These are phyloP conservation scores for Erebia aethiops DNA, from an alignment of 2,888 invertebrate species.

Conservation along the genomic window DNA sequence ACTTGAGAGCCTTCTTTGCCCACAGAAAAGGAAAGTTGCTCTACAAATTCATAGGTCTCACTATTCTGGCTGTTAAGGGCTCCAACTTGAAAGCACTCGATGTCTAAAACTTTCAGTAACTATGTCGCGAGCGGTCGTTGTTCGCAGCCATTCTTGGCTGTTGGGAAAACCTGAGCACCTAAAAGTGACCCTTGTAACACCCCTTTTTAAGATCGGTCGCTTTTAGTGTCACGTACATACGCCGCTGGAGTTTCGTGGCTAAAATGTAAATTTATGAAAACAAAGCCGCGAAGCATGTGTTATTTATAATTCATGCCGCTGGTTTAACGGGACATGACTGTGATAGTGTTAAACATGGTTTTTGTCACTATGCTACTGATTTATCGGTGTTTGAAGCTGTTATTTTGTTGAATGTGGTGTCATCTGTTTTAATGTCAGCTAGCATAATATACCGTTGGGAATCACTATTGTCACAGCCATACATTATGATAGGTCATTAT, in stretches of 20 bases:
- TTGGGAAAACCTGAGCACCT: constrained; percentile 59
- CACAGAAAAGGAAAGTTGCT: constrained; percentile 40
- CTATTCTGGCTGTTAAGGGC: constrained; percentile 55
- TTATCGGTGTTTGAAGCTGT: constrained; percentile 11
- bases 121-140: constrained; percentile 67
- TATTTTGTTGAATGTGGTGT: neutral
- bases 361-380: constrained; percentile 1
- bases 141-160: constrained; percentile 67
- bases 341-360: neutral
- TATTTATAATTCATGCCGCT: constrained; percentile 5
- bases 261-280: constrained; percentile 34
- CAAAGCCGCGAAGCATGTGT: constrained; percentile 14
- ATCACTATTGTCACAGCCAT: neutral
- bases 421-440: neutral
- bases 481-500: neutral
- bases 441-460: too few species aligned
- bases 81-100: constrained; percentile 74
- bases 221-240: constrained; percentile 62
- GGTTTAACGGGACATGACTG: constrained; percentile 2
- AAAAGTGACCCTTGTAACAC: constrained; percentile 72
- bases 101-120: constrained; percentile 78
- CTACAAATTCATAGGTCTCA: constrained; percentile 43
- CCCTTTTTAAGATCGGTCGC: constrained; percentile 63
- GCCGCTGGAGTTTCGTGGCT: constrained; percentile 24
- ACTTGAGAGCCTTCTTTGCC: constrained; percentile 45